Base-by-base conservation (phyloP, 2,113 vertebrate genomes). In the Octodon degus region DNA sequence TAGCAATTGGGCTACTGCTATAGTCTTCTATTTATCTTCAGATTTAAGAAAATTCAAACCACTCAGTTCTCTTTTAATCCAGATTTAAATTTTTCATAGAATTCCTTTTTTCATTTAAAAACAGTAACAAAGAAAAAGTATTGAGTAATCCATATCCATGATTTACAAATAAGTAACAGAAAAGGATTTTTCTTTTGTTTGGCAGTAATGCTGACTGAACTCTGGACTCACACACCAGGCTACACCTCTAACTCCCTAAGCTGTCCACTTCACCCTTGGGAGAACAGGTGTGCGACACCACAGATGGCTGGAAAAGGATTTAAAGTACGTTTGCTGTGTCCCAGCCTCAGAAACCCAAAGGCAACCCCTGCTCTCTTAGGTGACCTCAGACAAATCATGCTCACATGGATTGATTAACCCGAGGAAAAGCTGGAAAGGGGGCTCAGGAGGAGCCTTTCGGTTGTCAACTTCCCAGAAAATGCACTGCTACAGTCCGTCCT, bases 41-140 rank as follows among this genome's bases (percentile, higher is more conserved):
- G 25, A 86, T 86, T 81, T 93, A 47, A 96, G 58, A 65, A 72
- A 90, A 81, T 67, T 47, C 6, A 86, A 76, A 22, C 22, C 55
- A 65, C n/a, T 27, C 12, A 76, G 37, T 82, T 90, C 67, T 93
- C 70, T 90, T 91, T 82, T 24, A 88, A 74, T 50, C 19, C 40
- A 81, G 13, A 76, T 76, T 74, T 43, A 82, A 65, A 65, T 90
- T 24, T 93, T 43, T 86, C 32, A 81, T 25, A 2, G 55, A 86
- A 47, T 65, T 81, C 6, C 16, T 68, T 81, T 85, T 80, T 47
- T 63, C 34, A 81, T 16, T 81, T 16, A 47, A 65, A 88, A 43
- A 77, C 10, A 82, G 10, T 74, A 76, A 43, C 12, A 77, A 76
- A 40, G 40, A 40, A 74, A 76, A 47, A 76, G 11, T 24, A 74